Evolutionary conservation across 2,888 invertebrate species (phyloP).

Genomic region (Meloe dianella): DNA sequence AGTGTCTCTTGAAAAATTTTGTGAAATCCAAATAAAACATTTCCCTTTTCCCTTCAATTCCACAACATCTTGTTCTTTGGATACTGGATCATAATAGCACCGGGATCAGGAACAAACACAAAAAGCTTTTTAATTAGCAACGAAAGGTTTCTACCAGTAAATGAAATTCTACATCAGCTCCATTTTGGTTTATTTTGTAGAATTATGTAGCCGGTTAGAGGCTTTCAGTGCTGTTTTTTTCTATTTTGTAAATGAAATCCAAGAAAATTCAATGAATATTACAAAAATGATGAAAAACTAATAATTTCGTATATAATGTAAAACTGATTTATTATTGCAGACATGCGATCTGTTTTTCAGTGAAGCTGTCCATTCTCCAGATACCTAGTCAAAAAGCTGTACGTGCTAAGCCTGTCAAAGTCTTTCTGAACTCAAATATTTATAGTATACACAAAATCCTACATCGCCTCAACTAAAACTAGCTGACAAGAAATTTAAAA

Average conservation of each 20-base stretch:
- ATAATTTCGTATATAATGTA: constrained; percentile 30
- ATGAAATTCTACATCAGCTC: constrained; percentile 34
- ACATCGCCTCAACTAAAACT: constrained; percentile 38
- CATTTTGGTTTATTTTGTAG: constrained; percentile 33
- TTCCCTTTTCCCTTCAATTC: background rate
- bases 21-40: background rate
- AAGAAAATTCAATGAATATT: constrained; percentile 9
- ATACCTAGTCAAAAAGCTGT: constrained; percentile 51
- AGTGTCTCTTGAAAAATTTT: background rate
- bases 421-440: constrained; percentile 40
- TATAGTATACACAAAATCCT: constrained; percentile 41
- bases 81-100: constrained; percentile 14
- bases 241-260: background rate
- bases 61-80: constrained; percentile 6
- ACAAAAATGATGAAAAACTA: constrained; percentile 18
- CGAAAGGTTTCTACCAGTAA: constrained; percentile 34
- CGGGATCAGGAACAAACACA: constrained; percentile 10
- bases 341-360: constrained; percentile 49
- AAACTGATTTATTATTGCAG: constrained; percentile 47
- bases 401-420: constrained; percentile 43
- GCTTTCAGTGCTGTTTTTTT: background rate
- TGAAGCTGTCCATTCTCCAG: constrained; percentile 52
- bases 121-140: constrained; percentile 33
- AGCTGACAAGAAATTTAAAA: constrained; percentile 45
- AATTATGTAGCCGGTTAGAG: constrained; percentile 26